These are phyloP conservation scores for Pogonocherus hispidulus DNA, from an alignment of 2,888 invertebrate genomes.

Conservation along the genomic window DNA sequence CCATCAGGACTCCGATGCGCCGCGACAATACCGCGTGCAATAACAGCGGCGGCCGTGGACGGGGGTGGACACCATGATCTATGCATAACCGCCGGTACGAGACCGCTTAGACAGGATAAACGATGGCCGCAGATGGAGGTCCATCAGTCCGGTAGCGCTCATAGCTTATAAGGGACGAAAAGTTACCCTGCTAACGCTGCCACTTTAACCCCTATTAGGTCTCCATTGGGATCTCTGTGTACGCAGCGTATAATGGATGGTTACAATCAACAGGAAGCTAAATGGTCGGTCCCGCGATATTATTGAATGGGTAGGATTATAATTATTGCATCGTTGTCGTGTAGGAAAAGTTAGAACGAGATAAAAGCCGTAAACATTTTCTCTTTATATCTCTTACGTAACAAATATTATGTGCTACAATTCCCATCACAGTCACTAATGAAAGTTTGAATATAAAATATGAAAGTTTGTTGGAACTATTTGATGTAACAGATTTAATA, in stretches of 20 bases:
- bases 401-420: no score
- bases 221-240: slow-evolving; percentile 23
- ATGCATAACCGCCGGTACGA: slow-evolving; percentile 54
- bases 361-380: no score
- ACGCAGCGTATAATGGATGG: slow-evolving; percentile 24
- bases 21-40: slow-evolving; percentile 37
- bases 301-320: slow-evolving; percentile 15
- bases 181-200: slow-evolving; percentile 31
- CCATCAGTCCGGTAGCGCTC: slow-evolving; percentile 51
- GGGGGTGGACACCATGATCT: slow-evolving; percentile 54
- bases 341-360: slow-evolving; percentile 1
- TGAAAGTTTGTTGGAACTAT: no score
- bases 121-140: slow-evolving; percentile 59
- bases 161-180: slow-evolving; percentile 27
- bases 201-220: slow-evolving; percentile 36
- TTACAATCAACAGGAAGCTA: slow-evolving; percentile 28
- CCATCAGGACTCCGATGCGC: slow-evolving; percentile 26
- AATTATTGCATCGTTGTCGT: neutral
- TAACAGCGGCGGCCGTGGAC: slow-evolving; percentile 47
- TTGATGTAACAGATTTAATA: no score
- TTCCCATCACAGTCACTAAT: no score
- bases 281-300: slow-evolving; percentile 9
- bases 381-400: no score
- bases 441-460: no score
- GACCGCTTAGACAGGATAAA: slow-evolving; percentile 60